Percentiles rank a stretch among this genome's conserved stretches.
Conservation (phyloP, 2,797 vertebrate genomes). For the Hyperoplus lanceolatus region DNA sequence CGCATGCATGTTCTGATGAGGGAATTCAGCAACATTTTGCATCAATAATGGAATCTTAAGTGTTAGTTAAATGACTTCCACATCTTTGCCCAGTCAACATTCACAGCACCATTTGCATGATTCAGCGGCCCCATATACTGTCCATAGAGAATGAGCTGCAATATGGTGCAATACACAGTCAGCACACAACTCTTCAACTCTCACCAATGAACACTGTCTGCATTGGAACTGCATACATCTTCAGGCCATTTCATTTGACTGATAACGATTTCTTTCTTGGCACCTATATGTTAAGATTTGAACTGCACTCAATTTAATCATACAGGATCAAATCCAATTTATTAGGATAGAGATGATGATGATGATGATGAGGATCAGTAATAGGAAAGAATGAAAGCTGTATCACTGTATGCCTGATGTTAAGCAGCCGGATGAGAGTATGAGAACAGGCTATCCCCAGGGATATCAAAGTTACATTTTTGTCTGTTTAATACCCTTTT, state of each 20-base stretch:
- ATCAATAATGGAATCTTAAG: conserved; percentile 25
- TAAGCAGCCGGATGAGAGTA: too few relatives aligned
- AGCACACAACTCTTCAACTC: conserved; percentile 32
- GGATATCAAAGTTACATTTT: too few relatives aligned
- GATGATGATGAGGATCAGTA: conserved; percentile 14
- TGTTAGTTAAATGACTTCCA: background rate
- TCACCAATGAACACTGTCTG: conserved; percentile 22
- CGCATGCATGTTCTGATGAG: background rate
- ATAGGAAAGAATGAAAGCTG: background rate
- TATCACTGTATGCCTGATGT: background rate
- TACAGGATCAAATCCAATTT: conserved; percentile 12
- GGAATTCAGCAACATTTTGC: background rate
- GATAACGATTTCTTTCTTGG: conserved; percentile 19
- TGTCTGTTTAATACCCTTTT: too few relatives aligned
- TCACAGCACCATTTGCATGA: conserved; percentile 19
- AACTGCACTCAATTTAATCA: conserved; percentile 34
- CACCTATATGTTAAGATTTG: conserved; percentile 10
- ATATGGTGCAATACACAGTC: conserved; percentile 24
- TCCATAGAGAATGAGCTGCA: conserved; percentile 17
- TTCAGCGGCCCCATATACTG: conserved; percentile 4
- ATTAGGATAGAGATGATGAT: background rate
- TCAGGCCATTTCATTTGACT: conserved; percentile 33
- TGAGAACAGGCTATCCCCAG: too few relatives aligned
- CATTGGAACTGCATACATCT: conserved; percentile 21
- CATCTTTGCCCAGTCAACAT: conserved; percentile 1